phyloP scores from a whole-genome alignment of 2,113 vertebrate genomes.

The Mellivora capensis region DNA sequence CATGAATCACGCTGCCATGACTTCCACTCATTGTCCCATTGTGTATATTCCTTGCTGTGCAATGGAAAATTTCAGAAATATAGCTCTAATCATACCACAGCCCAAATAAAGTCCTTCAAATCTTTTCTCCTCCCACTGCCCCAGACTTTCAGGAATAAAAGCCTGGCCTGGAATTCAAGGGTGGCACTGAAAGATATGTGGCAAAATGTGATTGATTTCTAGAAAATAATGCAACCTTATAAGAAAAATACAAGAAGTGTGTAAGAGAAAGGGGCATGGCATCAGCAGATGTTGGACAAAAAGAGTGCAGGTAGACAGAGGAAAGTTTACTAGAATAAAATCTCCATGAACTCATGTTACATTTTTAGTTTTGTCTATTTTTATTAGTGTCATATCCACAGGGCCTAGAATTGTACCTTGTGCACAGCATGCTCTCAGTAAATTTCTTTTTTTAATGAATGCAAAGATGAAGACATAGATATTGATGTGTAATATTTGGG shows the following conservation, averaged over 20 bases:
- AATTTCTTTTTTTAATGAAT: background rate
- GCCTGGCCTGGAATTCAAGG: background rate
- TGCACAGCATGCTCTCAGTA: background rate
- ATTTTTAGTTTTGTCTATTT: background rate
- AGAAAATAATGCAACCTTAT: background rate
- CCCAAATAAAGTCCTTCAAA: background rate
- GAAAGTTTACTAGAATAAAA: background rate
- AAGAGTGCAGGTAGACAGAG: background rate
- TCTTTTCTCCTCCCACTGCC: background rate
- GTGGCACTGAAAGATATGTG: background rate
- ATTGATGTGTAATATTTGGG: background rate
- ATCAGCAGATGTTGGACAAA: background rate
- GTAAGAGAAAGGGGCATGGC: background rate
- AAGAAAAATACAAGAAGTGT: background rate
- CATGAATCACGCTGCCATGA: background rate
- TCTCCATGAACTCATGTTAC: accelerated
- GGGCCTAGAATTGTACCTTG: background rate
- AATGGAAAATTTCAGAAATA: background rate
- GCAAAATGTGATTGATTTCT: background rate
- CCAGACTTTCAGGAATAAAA: background rate
- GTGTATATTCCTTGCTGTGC: background rate
- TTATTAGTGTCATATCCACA: background rate
- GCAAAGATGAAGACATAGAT: background rate
- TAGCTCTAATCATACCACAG: background rate
- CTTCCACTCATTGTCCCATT: accelerated